These are phyloP conservation scores for Aphidoletes aphidimyza DNA, from an alignment of 2,888 invertebrate genomes.

Conservation along the genomic window DNA sequence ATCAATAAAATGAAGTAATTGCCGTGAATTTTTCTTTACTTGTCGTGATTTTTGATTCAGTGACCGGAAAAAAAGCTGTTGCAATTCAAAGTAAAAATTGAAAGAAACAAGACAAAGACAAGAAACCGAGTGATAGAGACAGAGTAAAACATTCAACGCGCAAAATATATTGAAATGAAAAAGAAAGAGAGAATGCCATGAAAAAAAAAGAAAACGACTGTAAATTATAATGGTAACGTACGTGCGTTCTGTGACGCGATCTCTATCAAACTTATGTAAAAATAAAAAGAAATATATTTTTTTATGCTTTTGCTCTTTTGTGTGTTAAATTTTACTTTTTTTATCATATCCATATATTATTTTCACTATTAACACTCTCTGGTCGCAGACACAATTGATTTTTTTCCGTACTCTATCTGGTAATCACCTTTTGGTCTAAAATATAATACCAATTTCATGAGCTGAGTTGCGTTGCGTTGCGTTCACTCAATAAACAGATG, in stretches of 20 bases:
- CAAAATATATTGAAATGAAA: not conserved
- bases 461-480: too few relatives aligned
- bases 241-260: conserved; percentile 48
- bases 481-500: too few relatives aligned
- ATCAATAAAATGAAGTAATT: conserved; percentile 39
- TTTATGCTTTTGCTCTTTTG: not conserved
- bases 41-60: conserved; percentile 43
- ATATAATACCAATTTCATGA: conserved; percentile 21
- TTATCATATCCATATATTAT: not conserved
- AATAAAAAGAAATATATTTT: not conserved
- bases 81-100: not conserved
- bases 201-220: conserved; percentile 4
- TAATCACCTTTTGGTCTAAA: conserved; percentile 30
- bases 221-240: conserved; percentile 37
- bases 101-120: not conserved
- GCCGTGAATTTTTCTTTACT: conserved; percentile 15
- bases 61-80: conserved; percentile 38
- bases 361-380: not conserved
- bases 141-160: not conserved
- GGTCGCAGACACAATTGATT: conserved; percentile 15
- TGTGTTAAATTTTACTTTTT: not conserved
- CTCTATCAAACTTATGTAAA: conserved; percentile 11
- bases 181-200: not conserved
- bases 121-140: not conserved
- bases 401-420: not conserved